Conservation (phyloP, 64 coral and sea anemone genomes). For the Stichodactyla mertensii region DNA sequence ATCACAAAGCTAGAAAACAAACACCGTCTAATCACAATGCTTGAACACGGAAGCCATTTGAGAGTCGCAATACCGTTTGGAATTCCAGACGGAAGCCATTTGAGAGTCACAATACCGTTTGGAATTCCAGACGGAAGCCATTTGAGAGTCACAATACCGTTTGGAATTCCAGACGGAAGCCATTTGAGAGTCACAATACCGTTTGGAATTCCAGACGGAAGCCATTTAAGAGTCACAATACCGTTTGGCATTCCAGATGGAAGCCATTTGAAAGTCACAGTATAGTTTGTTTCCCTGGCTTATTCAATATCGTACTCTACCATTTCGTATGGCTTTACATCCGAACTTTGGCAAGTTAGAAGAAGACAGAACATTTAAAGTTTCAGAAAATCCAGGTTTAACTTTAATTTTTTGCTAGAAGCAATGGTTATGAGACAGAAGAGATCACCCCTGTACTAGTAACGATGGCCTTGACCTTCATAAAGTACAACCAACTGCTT, state of each 20-base stretch:
- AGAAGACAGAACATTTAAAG: slow-evolving; percentile 7
- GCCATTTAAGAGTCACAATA: neutral
- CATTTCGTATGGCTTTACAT: neutral
- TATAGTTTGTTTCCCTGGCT: neutral
- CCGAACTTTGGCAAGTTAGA: slow-evolving; percentile 8
- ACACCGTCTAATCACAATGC: neutral
- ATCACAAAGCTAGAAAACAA: neutral
- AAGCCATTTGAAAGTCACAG: neutral
- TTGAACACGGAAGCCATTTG: neutral
- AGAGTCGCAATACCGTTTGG: neutral
- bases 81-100: neutral
- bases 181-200: neutral
- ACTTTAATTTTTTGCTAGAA: neutral
- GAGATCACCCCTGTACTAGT: neutral
- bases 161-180: too few species aligned
- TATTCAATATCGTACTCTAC: neutral
- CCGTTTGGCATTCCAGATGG: neutral
- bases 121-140: neutral
- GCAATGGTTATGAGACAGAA: neutral
- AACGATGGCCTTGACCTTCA: neutral
- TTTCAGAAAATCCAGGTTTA: neutral
- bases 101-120: neutral
- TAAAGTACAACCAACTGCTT: neutral
- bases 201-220: neutral
- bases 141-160: neutral